Evolutionary conservation across 2,888 invertebrate species (phyloP).

Genomic region (Digitonthophagus gazella): DNA sequence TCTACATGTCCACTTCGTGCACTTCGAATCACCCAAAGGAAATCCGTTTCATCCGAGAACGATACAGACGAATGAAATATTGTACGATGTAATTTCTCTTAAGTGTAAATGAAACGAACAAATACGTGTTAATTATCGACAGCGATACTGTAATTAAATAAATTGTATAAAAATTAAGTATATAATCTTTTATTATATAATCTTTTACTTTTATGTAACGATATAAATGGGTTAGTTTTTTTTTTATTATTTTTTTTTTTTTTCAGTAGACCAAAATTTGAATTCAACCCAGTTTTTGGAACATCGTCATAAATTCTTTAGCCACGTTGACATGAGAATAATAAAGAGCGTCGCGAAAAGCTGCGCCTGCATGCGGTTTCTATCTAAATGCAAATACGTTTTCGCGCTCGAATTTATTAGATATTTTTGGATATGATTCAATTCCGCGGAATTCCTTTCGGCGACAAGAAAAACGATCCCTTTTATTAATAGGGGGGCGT

Average conservation of each 20-base stretch:
- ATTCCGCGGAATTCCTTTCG: slow-evolving; percentile 3
- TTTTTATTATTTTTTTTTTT: background rate
- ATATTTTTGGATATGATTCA: slow-evolving; percentile 27
- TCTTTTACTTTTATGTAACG: background rate
- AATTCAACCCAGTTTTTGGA: too few species aligned
- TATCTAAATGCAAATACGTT: slow-evolving; percentile 26
- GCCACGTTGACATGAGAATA: slow-evolving; percentile 5
- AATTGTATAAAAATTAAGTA: slow-evolving; percentile 9
- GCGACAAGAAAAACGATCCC: background rate
- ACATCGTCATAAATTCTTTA: slow-evolving; percentile 10
- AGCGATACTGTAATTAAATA: slow-evolving; percentile 13
- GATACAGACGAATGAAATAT: background rate
- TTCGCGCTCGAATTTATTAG: slow-evolving; percentile 23
- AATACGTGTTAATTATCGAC: slow-evolving; percentile 10
- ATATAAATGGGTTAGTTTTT: background rate
- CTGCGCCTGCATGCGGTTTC: slow-evolving; percentile 21
- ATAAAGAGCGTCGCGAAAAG: slow-evolving; percentile 8
- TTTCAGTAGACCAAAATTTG: too few species aligned
- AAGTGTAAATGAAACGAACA: slow-evolving; percentile 10
- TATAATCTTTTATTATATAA: too few species aligned
- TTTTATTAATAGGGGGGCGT: background rate
- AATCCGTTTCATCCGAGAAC: slow-evolving; percentile 1
- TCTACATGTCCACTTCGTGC: background rate
- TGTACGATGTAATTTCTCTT: background rate
- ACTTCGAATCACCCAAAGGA: background rate